Evolutionary conservation across 2,888 invertebrate genomes (phyloP).

Genomic region (Siphlonurus alternatus): DNA sequence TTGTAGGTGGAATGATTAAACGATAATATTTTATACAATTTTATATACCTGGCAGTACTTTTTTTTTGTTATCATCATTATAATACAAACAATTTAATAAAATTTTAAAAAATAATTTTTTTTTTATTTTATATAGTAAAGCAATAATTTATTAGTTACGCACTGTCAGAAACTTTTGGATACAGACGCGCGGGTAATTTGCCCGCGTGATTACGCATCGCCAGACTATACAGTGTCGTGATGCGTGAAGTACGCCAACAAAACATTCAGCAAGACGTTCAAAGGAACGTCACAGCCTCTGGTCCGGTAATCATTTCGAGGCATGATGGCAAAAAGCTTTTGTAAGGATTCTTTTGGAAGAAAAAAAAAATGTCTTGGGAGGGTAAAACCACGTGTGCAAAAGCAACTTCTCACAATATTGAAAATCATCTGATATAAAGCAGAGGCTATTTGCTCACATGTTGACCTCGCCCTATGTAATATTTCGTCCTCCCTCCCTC

Average conservation of each 20-base stretch:
- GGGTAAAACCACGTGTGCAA: not conserved
- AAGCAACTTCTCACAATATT: not conserved
- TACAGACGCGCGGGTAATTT: not conserved
- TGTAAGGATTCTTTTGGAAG: not conserved
- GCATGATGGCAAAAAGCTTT: too few species aligned
- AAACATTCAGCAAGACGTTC: not conserved
- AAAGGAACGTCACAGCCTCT: not conserved
- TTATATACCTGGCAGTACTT: not conserved
- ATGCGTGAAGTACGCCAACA: not conserved
- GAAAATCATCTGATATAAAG: not conserved
- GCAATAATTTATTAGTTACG: not conserved
- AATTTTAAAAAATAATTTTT: not conserved
- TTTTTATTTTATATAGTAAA: not conserved
- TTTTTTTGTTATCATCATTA: not conserved
- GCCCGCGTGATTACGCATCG: not conserved
- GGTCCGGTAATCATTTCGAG: too few species aligned
- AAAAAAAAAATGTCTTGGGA: not conserved
- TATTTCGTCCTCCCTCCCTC: not conserved
- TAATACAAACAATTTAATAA: not conserved
- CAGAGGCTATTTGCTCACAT: not conserved
- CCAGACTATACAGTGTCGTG: not conserved
- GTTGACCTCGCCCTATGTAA: not conserved
- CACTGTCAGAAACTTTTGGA: not conserved
- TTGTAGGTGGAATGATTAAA: not conserved
- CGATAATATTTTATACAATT: not conserved